Conservation (phyloP, 2,888 invertebrate genomes). For the Deilephila elpenor region DNA sequence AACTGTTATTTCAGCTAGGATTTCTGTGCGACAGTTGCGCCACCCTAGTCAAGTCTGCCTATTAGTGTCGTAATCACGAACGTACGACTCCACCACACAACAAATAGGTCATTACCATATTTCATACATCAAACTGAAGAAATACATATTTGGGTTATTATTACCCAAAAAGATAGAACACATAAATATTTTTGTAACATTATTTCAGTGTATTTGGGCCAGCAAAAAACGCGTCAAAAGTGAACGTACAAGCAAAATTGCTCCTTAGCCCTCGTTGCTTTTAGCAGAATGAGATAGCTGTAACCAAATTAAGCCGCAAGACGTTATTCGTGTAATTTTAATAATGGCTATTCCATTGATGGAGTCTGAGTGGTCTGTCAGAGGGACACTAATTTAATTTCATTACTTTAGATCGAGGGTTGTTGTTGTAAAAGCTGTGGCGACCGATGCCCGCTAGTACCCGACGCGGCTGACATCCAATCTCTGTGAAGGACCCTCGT, state of each 20-base stretch:
- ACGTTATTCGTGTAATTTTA: slow-evolving; percentile 37
- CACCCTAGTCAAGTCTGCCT: too few species aligned
- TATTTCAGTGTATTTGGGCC: background rate
- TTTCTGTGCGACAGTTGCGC: too few species aligned
- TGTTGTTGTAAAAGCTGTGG: slow-evolving; percentile 53
- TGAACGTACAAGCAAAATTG: background rate
- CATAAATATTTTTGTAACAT: too few species aligned
- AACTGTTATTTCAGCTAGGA: too few species aligned
- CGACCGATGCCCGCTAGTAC: slow-evolving; percentile 44
- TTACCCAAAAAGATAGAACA: too few species aligned
- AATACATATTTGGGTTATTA: too few species aligned
- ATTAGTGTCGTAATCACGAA: too few species aligned
- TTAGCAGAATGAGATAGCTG: background rate
- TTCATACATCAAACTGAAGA: too few species aligned
- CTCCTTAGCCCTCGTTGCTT: background rate
- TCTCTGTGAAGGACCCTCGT: slow-evolving; percentile 70
- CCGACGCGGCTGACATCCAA: slow-evolving; percentile 70
- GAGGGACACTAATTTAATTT: slow-evolving; percentile 68
- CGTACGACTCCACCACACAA: too few species aligned
- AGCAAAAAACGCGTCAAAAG: slow-evolving; percentile 15
- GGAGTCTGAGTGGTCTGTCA: slow-evolving; percentile 46
- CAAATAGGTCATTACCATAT: too few species aligned
- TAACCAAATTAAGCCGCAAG: slow-evolving; percentile 35
- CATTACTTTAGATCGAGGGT: slow-evolving; percentile 62
- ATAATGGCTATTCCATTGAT: slow-evolving; percentile 41